Evolutionary conservation across 1,140 invertebrate species (phyloP).

Genomic region (Brachionus sp.): DNA sequence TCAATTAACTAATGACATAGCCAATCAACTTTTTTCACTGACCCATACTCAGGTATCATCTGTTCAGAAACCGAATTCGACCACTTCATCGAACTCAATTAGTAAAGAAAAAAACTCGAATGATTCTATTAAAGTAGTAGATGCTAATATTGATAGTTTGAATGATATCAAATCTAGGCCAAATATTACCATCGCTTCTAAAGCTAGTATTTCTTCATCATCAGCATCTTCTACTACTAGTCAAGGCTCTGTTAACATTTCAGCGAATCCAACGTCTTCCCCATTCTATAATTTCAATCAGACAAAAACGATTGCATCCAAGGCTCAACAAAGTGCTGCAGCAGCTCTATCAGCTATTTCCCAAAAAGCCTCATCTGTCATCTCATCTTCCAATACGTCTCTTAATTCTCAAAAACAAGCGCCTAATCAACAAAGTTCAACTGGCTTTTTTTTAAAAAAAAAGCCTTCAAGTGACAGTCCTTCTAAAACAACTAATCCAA

Average conservation of each 20-base stretch:
- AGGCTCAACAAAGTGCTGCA: conserved; percentile 42
- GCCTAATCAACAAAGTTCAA: background rate
- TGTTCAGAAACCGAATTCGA: background rate
- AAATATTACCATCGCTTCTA: background rate
- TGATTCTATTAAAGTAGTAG: background rate
- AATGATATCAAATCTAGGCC: background rate
- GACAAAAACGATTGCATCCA: conserved; percentile 3
- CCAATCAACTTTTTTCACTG: conserved; percentile 1
- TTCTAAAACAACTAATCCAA: background rate
- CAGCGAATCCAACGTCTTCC: conserved; percentile 21
- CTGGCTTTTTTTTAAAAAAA: background rate
- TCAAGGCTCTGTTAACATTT: background rate
- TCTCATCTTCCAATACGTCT: conserved; percentile 13
- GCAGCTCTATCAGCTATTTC: conserved; percentile 37
- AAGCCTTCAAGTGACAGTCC: conserved; percentile 12
- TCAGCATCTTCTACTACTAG: background rate
- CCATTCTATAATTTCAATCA: conserved; percentile 33
- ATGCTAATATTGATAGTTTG: background rate
- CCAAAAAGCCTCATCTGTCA: conserved; percentile 44
- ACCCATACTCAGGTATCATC: background rate
- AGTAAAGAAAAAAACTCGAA: background rate
- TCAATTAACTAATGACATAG: conserved; percentile 29
- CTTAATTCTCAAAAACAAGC: conserved; percentile 8
- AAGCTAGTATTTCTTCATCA: background rate
- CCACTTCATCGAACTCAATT: background rate